A percentile compares a stretch with the other conserved stretches of the same genome.
These are phyloP conservation scores for Globia sparganii DNA, from an alignment of 2,888 invertebrate genomes.

Conservation along the genomic window DNA sequence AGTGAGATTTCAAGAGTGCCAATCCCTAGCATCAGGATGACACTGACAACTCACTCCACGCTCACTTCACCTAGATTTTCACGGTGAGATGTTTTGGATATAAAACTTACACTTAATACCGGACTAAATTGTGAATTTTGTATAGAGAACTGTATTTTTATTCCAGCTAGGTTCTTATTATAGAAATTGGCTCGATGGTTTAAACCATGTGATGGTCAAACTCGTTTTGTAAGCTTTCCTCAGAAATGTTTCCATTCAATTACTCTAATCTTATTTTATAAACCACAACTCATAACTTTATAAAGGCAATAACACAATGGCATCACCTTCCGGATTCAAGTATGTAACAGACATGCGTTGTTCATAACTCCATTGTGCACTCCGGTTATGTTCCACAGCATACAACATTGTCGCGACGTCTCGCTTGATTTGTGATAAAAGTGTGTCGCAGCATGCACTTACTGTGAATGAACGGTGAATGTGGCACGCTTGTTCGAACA, in stretches of 20 bases:
- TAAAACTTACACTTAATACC: neutral
- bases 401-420: constrained; percentile 72
- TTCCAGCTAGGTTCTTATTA: neutral
- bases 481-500: constrained; percentile 50
- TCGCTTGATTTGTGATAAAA: constrained; percentile 79
- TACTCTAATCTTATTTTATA: neutral
- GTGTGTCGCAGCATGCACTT: constrained; percentile 73
- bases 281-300: constrained; percentile 4
- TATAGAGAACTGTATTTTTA: neutral
- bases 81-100: no score
- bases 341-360: constrained; percentile 63
- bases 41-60: no score
- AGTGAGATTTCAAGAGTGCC: no score
- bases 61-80: no score
- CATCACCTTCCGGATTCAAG: constrained; percentile 53
- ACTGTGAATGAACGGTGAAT: constrained; percentile 64
- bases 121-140: neutral
- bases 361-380: constrained; percentile 71
- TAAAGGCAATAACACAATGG: constrained; percentile 30
- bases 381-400: constrained; percentile 69
- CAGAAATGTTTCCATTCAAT: neutral
- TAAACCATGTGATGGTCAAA: no score
- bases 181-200: neutral
- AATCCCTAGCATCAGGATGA: no score
- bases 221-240: no score